phyloP scores from a whole-genome alignment of 2,113 vertebrate species.

The Chaetodon trifascialis region DNA sequence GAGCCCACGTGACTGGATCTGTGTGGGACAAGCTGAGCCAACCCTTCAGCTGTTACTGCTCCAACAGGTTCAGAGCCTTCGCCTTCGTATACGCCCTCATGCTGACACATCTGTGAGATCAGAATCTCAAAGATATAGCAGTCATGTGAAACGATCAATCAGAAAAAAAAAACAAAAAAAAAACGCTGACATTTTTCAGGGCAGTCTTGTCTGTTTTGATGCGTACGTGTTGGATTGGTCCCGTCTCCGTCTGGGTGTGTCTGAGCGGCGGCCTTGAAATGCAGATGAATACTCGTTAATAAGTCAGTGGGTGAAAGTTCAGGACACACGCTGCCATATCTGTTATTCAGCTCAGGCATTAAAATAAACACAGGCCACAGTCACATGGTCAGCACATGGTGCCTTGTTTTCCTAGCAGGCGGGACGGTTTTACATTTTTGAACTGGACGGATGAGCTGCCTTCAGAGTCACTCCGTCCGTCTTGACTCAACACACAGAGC shows the following conservation, averaged over 20 bases:
- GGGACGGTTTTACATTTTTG: neutral
- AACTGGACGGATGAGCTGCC: slow-evolving; percentile 4
- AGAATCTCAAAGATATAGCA: neutral
- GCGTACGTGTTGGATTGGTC: neutral
- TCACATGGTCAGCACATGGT: slow-evolving; percentile 39
- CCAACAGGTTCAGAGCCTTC: neutral
- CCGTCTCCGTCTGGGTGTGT: slow-evolving; percentile 14
- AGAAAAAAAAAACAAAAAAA: slow-evolving; percentile 2
- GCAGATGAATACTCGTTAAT: slow-evolving; percentile 12
- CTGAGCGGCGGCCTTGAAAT: neutral
- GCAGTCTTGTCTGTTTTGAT: neutral
- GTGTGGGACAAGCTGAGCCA: neutral
- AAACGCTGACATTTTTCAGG: neutral
- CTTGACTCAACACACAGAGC: slow-evolving; percentile 10
- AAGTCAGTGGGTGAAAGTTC: slow-evolving; percentile 65
- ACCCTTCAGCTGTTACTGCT: neutral
- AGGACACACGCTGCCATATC: slow-evolving; percentile 19
- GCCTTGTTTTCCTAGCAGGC: slow-evolving; percentile 15
- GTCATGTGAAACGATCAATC: neutral
- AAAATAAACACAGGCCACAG: slow-evolving; percentile 46
- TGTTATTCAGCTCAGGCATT: slow-evolving; percentile 27
- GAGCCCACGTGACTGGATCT: neutral
- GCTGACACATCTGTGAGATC: slow-evolving; percentile 1
- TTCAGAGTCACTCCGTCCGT: slow-evolving; percentile 1
- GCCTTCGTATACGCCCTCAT: too few relatives aligned